phyloP scores from a whole-genome alignment of 2,888 invertebrate species.

The Calliopum simillimum region DNA sequence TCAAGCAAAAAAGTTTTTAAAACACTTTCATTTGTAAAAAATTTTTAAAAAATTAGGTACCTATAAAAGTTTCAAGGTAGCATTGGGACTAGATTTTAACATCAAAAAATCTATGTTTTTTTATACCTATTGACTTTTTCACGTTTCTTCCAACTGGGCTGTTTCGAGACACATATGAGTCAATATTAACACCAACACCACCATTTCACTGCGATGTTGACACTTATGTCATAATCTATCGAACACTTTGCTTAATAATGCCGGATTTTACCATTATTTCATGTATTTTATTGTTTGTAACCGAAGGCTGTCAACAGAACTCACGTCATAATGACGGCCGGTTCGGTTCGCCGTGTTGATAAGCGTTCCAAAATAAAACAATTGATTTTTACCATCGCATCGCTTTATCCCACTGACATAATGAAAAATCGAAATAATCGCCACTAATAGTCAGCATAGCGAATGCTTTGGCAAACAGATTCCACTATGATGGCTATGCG shows the following conservation, averaged over 20 bases:
- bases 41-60: no score
- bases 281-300: not conserved
- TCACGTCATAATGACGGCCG: not conserved
- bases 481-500: not conserved
- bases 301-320: no score
- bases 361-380: not conserved
- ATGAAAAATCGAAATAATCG: conserved; percentile 45
- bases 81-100: no score
- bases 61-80: no score
- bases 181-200: not conserved
- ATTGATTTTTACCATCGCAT: conserved; percentile 31
- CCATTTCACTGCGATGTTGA: not conserved
- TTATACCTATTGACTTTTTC: no score
- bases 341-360: not conserved
- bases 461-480: conserved; percentile 35
- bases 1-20: no score
- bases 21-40: no score
- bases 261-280: not conserved
- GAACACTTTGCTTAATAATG: conserved; percentile 1
- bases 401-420: conserved; percentile 44
- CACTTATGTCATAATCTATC: conserved; percentile 12
- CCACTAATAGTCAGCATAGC: conserved; percentile 46
- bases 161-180: not conserved
- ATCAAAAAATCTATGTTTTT: no score
- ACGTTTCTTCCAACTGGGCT: no score